Conservation (phyloP, 2,888 invertebrate genomes). For the Baccha elongata region DNA sequence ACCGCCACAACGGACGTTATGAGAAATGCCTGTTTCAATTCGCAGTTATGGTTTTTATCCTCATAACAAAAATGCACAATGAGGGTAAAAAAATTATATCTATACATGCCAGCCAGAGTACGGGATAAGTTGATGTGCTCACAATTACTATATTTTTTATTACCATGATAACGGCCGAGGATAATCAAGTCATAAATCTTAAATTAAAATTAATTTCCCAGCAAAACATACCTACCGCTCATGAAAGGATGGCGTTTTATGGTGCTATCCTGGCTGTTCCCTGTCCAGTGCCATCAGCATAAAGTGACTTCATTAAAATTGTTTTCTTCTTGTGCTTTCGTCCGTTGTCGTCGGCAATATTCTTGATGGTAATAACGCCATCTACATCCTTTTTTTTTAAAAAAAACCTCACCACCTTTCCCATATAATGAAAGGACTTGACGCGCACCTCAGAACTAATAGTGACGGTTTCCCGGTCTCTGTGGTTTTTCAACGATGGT, state of each 20-base stretch:
- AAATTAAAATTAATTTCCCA: slow-evolving; percentile 70
- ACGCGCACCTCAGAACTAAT: neutral
- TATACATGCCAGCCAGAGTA: slow-evolving; percentile 1
- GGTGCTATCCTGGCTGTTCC: neutral
- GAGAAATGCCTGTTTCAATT: slow-evolving; percentile 17
- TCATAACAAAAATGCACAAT: slow-evolving; percentile 22
- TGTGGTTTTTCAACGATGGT: neutral
- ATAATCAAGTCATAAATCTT: slow-evolving; percentile 74
- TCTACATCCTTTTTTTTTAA: neutral
- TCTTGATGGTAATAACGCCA: neutral
- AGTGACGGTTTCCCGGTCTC: neutral
- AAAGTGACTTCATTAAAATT: slow-evolving; percentile 73
- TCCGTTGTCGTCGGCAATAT: slow-evolving; percentile 12
- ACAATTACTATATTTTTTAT: slow-evolving; percentile 66
- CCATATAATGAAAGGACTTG: neutral
- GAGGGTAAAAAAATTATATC: neutral
- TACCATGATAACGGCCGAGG: slow-evolving; percentile 65
- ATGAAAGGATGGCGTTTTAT: slow-evolving; percentile 40
- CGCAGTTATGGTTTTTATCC: slow-evolving; percentile 20
- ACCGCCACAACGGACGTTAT: neutral
- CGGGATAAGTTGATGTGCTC: slow-evolving; percentile 6
- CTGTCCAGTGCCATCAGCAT: slow-evolving; percentile 60
- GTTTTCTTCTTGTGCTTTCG: slow-evolving; percentile 57
- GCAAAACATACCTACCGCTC: slow-evolving; percentile 65
- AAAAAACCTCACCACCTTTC: neutral